Evolutionary conservation across 2,888 invertebrate species (phyloP), one percentile per base, ranked within the genome.

Genomic region (Ernsta delagoae): DNA sequence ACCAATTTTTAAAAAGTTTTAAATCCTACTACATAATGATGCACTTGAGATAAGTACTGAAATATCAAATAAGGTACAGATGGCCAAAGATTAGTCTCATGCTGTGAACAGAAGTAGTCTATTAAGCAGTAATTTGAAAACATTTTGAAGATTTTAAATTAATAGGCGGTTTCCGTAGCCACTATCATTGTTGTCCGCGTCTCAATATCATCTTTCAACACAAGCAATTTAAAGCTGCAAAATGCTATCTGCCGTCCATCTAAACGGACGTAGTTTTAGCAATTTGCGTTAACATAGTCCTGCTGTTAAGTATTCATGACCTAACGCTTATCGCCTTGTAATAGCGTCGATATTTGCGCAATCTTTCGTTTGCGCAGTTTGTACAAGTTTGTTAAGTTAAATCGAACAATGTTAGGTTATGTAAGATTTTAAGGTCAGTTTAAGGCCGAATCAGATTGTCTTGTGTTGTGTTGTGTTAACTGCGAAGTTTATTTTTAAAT

Each of bases 381-480:
- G 50, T 39, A 59, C 41, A 66, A 60, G 43, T 53, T 63, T 69
- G 66, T 56, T 39, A 41, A 61, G 61, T 61, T 68, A 69, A 69
- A 63, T 64, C 59, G 48, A 69, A 69, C 59, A 69, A 69, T 69
- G 63, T 68, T 68, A 70, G 71, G 71, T 79, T 79, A 78, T 75
- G 75, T 79, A 79, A 78, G 73, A 71, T 43, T 45, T 56, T 79
- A 78, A 82, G 82, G 82, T 80, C 80, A 77, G 24, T 56, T 53
- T 77, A 76, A 81, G 79, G 81, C 71, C 78, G 72, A 57, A 36
- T 53, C 53, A 72, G 70, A 75, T 75, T 70, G 69, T 69, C 41
- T 62, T 68, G 41, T 60, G 12, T 24, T 34, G 8, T 56, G 53
- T 31, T 53, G 24, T 31, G 24, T 9, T 31, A 31, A 53, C 31